Evolutionary conservation across 1,140 invertebrate species (phyloP).

Genomic region (Chironomus striatipennis): DNA sequence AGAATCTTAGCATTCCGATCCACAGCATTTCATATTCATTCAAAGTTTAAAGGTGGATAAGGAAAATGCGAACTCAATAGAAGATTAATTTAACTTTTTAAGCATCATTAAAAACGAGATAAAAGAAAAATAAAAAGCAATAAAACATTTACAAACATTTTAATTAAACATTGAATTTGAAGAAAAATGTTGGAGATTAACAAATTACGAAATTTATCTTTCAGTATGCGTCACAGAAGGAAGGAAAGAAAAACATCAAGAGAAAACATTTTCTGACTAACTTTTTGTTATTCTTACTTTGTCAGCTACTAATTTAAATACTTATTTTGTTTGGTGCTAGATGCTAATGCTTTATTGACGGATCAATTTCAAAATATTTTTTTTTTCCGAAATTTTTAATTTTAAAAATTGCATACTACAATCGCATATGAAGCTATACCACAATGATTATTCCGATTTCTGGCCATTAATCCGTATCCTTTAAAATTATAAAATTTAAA

Average conservation of each 20-base stretch:
- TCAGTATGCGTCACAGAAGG: neutral
- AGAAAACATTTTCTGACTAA: neutral
- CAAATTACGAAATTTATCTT: neutral
- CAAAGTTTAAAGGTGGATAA: neutral
- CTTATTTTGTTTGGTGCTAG: neutral
- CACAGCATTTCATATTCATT: neutral
- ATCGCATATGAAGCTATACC: conserved; percentile 47
- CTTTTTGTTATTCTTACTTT: neutral
- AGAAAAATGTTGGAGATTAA: neutral
- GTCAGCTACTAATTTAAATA: neutral
- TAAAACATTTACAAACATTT: neutral
- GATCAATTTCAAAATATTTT: neutral
- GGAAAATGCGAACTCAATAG: neutral
- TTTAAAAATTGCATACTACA: too few species aligned
- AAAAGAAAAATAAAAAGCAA: neutral
- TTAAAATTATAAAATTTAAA: neutral
- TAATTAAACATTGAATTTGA: neutral
- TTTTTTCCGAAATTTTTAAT: neutral
- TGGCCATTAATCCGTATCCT: conserved; percentile 48
- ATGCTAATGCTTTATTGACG: too few species aligned
- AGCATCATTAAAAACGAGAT: neutral
- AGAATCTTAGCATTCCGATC: neutral
- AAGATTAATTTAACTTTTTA: neutral
- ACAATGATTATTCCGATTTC: conserved; percentile 51
- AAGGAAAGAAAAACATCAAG: conserved; percentile 1